phyloP scores from a whole-genome alignment of 2,888 invertebrate genomes.

The Sarcophaga caerulescens region DNA sequence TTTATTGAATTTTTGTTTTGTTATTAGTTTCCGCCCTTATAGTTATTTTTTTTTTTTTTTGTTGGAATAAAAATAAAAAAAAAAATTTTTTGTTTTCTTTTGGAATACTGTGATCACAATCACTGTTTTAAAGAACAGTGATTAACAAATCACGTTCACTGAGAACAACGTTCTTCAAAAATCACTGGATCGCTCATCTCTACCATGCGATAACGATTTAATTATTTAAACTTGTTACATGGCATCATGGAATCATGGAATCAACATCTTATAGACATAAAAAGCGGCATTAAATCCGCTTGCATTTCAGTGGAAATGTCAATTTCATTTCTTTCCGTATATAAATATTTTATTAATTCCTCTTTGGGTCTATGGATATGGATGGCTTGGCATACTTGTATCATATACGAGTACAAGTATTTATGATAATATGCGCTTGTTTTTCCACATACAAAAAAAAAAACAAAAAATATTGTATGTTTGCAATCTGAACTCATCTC shows the following conservation, averaged over 20 bases:
- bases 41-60: no score
- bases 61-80: no score
- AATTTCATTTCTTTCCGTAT: slow-evolving; percentile 15
- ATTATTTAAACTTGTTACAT: not conserved
- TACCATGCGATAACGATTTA: not conserved
- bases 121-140: no score
- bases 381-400: not conserved
- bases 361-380: not conserved
- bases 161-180: no score
- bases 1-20: no score
- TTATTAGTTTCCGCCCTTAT: no score
- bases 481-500: slow-evolving; percentile 41
- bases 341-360: not conserved
- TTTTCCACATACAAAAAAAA: no score
- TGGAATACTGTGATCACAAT: no score
- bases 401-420: not conserved
- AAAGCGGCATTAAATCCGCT: slow-evolving; percentile 11
- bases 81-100: no score
- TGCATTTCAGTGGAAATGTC: slow-evolving; percentile 25
- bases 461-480: not conserved
- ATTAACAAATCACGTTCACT: no score
- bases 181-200: no score
- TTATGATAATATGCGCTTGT: not conserved
- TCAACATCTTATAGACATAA: not conserved
- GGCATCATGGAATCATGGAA: not conserved